Conservation (phyloP, 1,140 invertebrate genomes). For the Procambarus clarkii region DNA sequence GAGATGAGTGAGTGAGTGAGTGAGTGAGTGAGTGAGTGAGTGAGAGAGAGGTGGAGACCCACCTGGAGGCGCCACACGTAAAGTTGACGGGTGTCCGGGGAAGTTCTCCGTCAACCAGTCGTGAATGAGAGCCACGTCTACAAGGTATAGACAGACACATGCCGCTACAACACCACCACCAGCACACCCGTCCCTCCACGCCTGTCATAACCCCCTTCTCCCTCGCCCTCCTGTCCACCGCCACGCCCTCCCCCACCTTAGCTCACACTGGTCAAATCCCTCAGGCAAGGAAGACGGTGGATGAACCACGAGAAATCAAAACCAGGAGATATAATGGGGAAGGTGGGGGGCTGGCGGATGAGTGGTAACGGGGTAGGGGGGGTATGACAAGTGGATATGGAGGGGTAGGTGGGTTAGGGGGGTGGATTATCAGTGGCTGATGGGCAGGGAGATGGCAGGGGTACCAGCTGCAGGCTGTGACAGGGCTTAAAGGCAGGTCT, state of each 20-base stretch:
- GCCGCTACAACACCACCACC: background rate
- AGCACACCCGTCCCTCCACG: background rate
- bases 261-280: too few relatives aligned
- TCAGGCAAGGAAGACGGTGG: too few relatives aligned
- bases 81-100: slow-evolving; percentile 19
- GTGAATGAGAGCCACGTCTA: slow-evolving; percentile 48
- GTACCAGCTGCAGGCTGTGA: background rate
- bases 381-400: background rate
- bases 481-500: background rate
- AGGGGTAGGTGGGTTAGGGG: background rate
- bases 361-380: background rate
- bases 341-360: background rate
- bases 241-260: too few relatives aligned
- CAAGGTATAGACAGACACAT: slow-evolving; percentile 21
- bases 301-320: too few relatives aligned
- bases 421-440: background rate
- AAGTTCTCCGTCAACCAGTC: slow-evolving; percentile 51
- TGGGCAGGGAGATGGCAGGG: background rate
- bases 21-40: slow-evolving; percentile 3
- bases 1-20: background rate
- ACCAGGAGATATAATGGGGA: too few relatives aligned
- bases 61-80: slow-evolving; percentile 20
- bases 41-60: background rate
- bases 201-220: background rate
- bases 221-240: too few relatives aligned